Evolutionary conservation across 2,888 invertebrate genomes (phyloP), one percentile per base, ranked within the genome.

Genomic region (Odontocerum albicorne): DNA sequence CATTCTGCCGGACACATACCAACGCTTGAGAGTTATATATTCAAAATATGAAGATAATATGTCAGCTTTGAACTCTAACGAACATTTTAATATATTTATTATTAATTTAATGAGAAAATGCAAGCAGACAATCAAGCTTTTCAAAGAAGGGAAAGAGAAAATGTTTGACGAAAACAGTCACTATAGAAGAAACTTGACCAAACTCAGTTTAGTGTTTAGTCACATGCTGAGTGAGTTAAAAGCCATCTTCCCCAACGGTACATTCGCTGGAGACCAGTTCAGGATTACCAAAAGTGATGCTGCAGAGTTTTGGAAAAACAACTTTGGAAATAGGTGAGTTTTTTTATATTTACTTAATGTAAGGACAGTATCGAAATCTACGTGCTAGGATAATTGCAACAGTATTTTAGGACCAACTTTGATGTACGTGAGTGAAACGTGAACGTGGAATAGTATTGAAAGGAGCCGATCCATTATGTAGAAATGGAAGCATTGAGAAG

Each of bases 201-300:
- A 98, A 80, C 85, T 98, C 38, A 97, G 97, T 75, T 84, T 99
- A 68, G 97, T 98, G 64, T 99, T 99, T 77, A 97, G 96, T 71
- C 99, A 99, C 81, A 99, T 99, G 97, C 82, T 99, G 64, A 96
- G 96, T 70, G 99, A 99, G 79, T 78, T 99, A 62, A 98, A 98
- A 77, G 97, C 99, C 32, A 89, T 98, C 68, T 99, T 98, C 73
- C 98, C 98, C 0, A 92, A 90, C 71, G 97, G 97, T 45, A 84
- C 90, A 10, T 99, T 96, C 75, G 91, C 94, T 55, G 97, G 97
- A 44, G 96, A 97, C 74, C 92, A 93, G 73, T 99, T 97, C 77
- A 87, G 98, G 68, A 97, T 99, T 68, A 99, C 99, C 20, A 99
- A 99, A 79, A 90, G 95, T 65, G 98, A 99, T 78, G 99, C 99